These are phyloP conservation scores for Nasonia giraulti DNA, from an alignment of 1,140 invertebrate species.

Conservation along the genomic window DNA sequence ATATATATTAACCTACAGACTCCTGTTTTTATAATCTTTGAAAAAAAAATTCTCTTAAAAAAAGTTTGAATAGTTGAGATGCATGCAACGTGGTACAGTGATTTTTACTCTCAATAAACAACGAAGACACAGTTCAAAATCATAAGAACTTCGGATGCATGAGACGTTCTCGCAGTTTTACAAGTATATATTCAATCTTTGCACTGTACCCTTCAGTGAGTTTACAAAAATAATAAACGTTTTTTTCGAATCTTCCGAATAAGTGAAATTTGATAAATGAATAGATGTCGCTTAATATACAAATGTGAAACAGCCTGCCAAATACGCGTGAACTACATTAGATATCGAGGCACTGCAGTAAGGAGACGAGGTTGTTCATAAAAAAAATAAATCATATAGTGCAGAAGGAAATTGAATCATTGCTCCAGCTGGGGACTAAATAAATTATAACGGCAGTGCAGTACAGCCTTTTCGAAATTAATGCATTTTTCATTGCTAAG, in stretches of 20 bases:
- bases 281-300: conserved; percentile 2
- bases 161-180: too few species aligned
- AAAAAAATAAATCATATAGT: conserved; percentile 16
- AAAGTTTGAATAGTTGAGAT: conserved; percentile 23
- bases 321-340: conserved; percentile 44
- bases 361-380: not conserved
- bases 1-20: conserved; percentile 29
- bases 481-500: conserved; percentile 33
- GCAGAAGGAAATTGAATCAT: conserved; percentile 11
- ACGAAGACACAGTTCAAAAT: not conserved
- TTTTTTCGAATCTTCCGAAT: not conserved
- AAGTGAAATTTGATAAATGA: conserved; percentile 31
- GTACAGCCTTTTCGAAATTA: not conserved
- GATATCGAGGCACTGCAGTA: conserved; percentile 16
- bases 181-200: too few species aligned
- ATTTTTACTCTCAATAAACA: not conserved
- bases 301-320: conserved; percentile 40
- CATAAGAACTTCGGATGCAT: not conserved
- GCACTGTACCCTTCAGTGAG: not conserved
- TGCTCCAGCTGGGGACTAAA: conserved; percentile 15
- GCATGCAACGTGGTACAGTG: conserved; percentile 37
- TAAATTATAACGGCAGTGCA: conserved; percentile 25
- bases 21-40: conserved; percentile 17
- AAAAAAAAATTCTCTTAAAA: not conserved
- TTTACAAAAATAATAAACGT: not conserved